These are phyloP conservation scores for Plecotus auritus DNA, from an alignment of 2,113 vertebrate species.

Conservation along the genomic window DNA sequence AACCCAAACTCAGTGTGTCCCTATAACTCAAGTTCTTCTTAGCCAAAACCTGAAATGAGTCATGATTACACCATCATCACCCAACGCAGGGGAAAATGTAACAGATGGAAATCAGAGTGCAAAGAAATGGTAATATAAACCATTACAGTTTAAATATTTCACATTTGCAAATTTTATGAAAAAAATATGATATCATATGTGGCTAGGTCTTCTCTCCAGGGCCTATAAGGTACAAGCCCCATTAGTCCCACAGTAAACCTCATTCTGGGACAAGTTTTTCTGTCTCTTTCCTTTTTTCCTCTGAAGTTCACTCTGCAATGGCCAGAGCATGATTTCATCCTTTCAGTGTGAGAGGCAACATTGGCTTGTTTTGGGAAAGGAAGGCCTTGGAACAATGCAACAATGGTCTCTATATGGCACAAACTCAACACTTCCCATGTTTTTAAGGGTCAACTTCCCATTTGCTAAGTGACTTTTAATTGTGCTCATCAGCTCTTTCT, in stretches of 20 bases:
- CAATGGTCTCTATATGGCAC: neutral
- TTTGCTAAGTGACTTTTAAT: slow-evolving; percentile 29
- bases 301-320: neutral
- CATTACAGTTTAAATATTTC: neutral
- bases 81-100: neutral
- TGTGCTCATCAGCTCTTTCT: neutral
- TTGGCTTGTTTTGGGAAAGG: slow-evolving; percentile 12
- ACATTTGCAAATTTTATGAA: neutral
- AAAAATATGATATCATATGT: neutral
- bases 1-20: neutral
- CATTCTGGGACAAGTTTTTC: neutral
- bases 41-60: neutral
- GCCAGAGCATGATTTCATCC: neutral
- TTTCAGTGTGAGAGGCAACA: neutral
- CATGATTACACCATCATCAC: neutral
- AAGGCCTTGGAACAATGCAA: neutral
- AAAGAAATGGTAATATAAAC: neutral
- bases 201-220: neutral
- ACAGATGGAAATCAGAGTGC: neutral
- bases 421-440: neutral
- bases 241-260: neutral
- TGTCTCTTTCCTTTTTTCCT: neutral
- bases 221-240: neutral
- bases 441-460: neutral
- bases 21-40: slow-evolving; percentile 17